Percentiles rank a stretch among this genome's conserved stretches.
These are phyloP conservation scores for Choloepus didactylus DNA, from an alignment of 2,797 vertebrate species.

Conservation along the genomic window DNA sequence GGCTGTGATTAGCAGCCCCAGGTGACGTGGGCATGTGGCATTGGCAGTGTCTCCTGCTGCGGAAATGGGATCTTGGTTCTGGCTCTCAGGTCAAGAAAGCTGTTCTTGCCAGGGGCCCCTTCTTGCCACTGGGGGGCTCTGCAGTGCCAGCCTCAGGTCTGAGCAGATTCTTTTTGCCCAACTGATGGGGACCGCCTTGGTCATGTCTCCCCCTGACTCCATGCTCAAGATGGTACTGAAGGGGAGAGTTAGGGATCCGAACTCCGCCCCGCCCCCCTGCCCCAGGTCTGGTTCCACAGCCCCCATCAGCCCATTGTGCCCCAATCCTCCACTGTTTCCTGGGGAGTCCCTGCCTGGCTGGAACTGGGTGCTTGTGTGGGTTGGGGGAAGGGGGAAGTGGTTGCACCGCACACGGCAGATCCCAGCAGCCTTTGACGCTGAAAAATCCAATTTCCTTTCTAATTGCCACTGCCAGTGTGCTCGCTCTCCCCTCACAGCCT, in stretches of 20 bases:
- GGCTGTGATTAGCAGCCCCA: background rate
- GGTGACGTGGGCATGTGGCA: background rate
- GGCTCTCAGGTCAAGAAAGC: background rate
- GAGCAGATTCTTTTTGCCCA: background rate
- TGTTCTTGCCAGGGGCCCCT: background rate
- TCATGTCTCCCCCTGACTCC: background rate
- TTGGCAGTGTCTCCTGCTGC: background rate
- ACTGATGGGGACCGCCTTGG: background rate
- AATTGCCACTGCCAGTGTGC: constrained; percentile 80
- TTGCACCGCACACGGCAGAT: constrained; percentile 59
- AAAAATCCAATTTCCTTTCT: constrained; percentile 86
- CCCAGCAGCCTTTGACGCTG: constrained; percentile 81
- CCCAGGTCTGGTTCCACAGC: background rate
- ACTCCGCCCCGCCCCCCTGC: background rate
- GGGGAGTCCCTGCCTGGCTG: constrained; percentile 47
- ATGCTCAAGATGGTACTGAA: background rate
- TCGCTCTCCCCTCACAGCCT: constrained; percentile 73
- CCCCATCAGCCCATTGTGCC: background rate
- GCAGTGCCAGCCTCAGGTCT: background rate
- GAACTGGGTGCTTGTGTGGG: constrained; percentile 43
- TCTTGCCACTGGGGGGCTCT: constrained; percentile 27
- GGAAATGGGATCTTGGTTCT: constrained; percentile 48
- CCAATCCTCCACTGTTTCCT: background rate
- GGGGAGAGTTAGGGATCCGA: background rate
- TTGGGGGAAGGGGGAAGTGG: background rate